Conservation (phyloP, 2,113 vertebrate genomes). For the Erythrolamprus reginae region DNA sequence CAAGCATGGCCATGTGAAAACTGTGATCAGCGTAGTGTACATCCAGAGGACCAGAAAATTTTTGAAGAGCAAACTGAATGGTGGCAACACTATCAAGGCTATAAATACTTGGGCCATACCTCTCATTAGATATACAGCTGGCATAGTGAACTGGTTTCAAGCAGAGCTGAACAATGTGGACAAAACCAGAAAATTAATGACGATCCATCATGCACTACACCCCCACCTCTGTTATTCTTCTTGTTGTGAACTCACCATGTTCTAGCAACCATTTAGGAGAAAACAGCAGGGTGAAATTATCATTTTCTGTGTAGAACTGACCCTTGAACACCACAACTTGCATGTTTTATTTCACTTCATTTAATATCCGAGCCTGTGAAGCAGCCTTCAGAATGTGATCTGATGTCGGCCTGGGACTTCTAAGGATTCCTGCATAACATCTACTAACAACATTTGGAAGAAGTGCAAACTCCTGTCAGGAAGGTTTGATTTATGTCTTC, state of each 20-base stretch:
- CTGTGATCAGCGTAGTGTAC: no score
- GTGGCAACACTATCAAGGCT: no score
- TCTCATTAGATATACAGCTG: no score
- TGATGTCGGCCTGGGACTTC: background rate
- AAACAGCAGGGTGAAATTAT: background rate
- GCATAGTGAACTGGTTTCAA: no score
- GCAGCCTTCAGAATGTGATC: background rate
- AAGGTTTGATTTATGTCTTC: constrained; percentile 3
- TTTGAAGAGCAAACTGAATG: no score
- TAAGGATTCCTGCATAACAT: background rate
- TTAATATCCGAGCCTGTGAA: background rate
- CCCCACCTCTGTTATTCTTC: no score
- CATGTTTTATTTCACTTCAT: background rate
- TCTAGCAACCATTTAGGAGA: background rate
- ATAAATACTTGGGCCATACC: no score
- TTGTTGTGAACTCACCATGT: background rate
- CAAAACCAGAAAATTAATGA: no score
- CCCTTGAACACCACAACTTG: background rate
- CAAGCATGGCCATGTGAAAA: no score
- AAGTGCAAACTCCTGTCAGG: background rate
- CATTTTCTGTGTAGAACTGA: background rate
- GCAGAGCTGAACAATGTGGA: no score
- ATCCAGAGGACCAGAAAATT: no score
- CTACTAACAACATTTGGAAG: background rate
- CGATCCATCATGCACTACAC: no score